These are phyloP conservation scores for Notocelia uddmanniana DNA, from an alignment of 2,888 invertebrate species.

Conservation along the genomic window DNA sequence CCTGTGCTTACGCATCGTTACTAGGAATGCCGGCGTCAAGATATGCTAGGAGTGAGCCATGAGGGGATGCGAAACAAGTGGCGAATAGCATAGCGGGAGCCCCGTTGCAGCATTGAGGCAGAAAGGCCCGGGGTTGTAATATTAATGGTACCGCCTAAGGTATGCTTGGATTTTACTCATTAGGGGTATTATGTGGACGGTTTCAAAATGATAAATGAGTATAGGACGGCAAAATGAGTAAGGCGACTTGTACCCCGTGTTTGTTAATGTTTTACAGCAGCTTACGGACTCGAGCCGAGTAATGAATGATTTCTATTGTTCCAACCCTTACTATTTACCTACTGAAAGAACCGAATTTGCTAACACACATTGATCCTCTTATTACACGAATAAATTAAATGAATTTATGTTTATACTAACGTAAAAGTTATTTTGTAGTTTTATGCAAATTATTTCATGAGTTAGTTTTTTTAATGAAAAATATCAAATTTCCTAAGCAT, in stretches of 20 bases:
- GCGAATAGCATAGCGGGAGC: slow-evolving; percentile 40
- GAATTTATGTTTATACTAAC: background rate
- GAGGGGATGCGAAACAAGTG: background rate
- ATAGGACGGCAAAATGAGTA: slow-evolving; percentile 69
- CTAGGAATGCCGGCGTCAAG: background rate
- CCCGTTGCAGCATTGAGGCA: slow-evolving; percentile 54
- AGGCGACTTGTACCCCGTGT: slow-evolving; percentile 65
- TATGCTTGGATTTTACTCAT: slow-evolving; percentile 84
- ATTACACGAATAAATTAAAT: background rate
- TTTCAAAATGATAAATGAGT: slow-evolving; percentile 82
- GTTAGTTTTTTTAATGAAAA: no score
- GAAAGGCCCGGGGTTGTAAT: slow-evolving; percentile 69
- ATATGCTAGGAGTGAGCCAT: background rate
- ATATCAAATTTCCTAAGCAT: no score
- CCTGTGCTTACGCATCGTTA: background rate
- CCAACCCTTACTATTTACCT: slow-evolving; percentile 19
- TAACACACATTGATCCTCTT: background rate
- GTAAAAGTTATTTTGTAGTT: background rate
- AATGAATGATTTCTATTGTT: slow-evolving; percentile 35
- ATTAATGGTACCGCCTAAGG: slow-evolving; percentile 82
- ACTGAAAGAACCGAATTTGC: background rate
- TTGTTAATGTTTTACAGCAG: slow-evolving; percentile 72
- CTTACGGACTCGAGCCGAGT: slow-evolving; percentile 56
- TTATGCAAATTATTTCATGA: background rate
- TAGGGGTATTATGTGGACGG: slow-evolving; percentile 81